Evolutionary conservation across 1,140 invertebrate species (phyloP), one percentile per base, ranked within the genome.

Genomic region (Uloborus diversus): DNA sequence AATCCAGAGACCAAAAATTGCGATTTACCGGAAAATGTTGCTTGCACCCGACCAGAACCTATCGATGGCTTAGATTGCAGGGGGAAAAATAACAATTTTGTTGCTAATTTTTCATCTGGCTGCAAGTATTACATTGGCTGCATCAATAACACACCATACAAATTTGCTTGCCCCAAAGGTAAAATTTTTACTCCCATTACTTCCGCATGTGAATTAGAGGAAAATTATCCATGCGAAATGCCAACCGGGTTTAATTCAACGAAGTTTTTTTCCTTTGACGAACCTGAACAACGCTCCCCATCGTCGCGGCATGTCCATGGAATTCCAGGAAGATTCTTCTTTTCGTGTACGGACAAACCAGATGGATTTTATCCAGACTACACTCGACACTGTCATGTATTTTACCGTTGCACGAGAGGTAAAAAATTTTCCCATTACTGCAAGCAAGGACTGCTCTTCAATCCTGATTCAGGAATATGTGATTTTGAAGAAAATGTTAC

Each of bases 331-430:
- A 47, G 47, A 0, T 82, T 73, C 23, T 61, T 28, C 11, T 82
- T 82, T 20, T 30, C 27, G 17, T 82, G 82, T 37, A 4, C 32
- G 0, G 28, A 70, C 2, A 78, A 57, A 57, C n/a, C 42, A 14
- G 82, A 82, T 62, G 82, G 82, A 0, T 81, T 82, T 27, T 82
- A 82, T 33, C 80, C 82, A 13, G 82, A 82, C 64, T 82, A 71
- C 35, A 65, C 61, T 4, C n/a, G 82, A 1, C 47, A 78, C 33
- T 82, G 81, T 28, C 81, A 82, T 42, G 79, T 81, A 1, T 82
- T 82, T 53, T 82, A 82, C 25, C 32, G 81, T 5, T 82, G 81
- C 37, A 66, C 64, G 1, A 68, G 64, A 20, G 81, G 81, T 1
- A 82, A 81, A 28, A 80, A 80, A 23, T 76, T 75, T 25, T 76